Percentiles rank a stretch among this genome's conserved stretches.
These are phyloP conservation scores for Thunnus albacares DNA, from an alignment of 2,797 vertebrate genomes.

Conservation along the genomic window DNA sequence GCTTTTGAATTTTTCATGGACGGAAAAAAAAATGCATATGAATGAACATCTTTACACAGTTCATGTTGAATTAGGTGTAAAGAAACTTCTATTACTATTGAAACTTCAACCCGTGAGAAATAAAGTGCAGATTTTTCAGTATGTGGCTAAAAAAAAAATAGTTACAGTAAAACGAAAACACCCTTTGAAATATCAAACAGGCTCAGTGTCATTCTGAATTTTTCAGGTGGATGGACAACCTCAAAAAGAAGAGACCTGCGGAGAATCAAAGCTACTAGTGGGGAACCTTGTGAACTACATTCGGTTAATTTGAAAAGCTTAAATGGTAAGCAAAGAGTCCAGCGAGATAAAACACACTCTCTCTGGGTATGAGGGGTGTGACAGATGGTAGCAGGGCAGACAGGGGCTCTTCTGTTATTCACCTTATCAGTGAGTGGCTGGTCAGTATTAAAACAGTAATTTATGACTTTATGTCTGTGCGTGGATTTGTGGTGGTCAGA, in stretches of 20 bases:
- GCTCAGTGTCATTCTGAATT: conserved; percentile 42
- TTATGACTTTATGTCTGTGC: neutral
- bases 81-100: neutral
- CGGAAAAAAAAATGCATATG: neutral
- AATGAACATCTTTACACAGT: neutral
- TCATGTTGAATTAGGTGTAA: conserved; percentile 3
- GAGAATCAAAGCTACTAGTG: conserved; percentile 42
- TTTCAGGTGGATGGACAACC: conserved; percentile 45
- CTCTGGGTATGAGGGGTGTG: conserved; percentile 10
- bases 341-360: conserved; percentile 30
- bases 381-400: neutral
- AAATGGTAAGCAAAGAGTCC: conserved; percentile 34
- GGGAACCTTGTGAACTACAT: conserved; percentile 39
- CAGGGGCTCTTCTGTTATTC: conserved; percentile 13
- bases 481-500: conserved; percentile 12
- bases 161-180: conserved; percentile 38
- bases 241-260: conserved; percentile 48
- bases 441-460: neutral
- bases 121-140: neutral
- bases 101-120: neutral
- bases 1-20: neutral
- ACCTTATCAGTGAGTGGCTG: neutral
- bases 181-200: conserved; percentile 42
- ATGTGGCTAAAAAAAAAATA: conserved; percentile 17
- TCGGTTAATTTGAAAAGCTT: conserved; percentile 54